Evolutionary conservation across 2,113 vertebrate genomes (phyloP).

Genomic region (Sciurus niger): DNA sequence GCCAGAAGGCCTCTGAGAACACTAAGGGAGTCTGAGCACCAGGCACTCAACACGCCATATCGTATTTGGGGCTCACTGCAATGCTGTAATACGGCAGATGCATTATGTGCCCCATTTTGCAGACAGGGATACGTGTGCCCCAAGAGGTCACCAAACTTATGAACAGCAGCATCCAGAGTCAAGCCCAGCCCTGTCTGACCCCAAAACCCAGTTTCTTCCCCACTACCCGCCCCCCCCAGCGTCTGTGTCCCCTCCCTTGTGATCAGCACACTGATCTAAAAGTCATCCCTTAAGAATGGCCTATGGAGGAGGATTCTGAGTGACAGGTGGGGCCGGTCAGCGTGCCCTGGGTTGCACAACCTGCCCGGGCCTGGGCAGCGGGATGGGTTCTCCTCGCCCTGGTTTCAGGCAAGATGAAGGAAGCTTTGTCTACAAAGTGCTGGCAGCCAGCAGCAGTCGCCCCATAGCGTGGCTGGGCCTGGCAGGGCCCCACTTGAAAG

Average conservation of each 20-base stretch:
- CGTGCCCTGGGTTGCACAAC: neutral
- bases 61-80: neutral
- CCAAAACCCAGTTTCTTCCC: conserved; percentile 63
- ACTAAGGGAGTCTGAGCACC: too few species aligned
- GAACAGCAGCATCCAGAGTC: neutral
- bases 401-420: conserved; percentile 59
- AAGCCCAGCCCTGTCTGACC: conserved; percentile 48
- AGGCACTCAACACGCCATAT: neutral
- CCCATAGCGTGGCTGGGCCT: conserved; percentile 35
- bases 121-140: neutral
- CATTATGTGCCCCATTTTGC: neutral
- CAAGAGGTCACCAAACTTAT: neutral
- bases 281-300: neutral
- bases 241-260: neutral
- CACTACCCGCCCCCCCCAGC: neutral
- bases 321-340: neutral
- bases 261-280: neutral
- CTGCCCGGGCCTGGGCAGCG: neutral
- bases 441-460: neutral
- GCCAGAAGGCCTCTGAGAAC: neutral
- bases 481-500: conserved; percentile 60
- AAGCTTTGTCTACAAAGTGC: conserved; percentile 56
- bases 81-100: neutral
- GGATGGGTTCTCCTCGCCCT: neutral
- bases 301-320: neutral